phyloP scores from a whole-genome alignment of 2,113 vertebrate species.

The Verasper variegatus region DNA sequence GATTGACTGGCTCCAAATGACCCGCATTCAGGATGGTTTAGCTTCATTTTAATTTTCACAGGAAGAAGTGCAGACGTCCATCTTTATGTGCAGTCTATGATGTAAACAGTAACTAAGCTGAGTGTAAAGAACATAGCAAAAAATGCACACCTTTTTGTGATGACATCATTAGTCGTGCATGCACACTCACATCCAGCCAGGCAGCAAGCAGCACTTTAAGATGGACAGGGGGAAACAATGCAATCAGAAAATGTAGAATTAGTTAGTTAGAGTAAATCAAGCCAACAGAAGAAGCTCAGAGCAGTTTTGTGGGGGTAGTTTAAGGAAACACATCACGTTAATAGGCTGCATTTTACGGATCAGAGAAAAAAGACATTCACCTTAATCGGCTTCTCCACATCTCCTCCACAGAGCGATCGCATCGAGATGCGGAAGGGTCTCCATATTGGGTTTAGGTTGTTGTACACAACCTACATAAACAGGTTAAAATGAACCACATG shows the following conservation, averaged over 20 bases:
- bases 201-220: conserved; percentile 24
- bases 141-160: conserved; percentile 40
- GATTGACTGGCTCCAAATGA: too few species aligned
- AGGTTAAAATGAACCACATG: background rate
- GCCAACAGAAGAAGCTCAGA: background rate
- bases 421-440: conserved; percentile 91
- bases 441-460: conserved; percentile 95
- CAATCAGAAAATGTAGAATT: conserved; percentile 31
- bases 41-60: too few species aligned
- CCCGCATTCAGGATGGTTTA: too few species aligned
- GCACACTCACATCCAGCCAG: conserved; percentile 37
- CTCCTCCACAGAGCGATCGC: conserved; percentile 90
- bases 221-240: conserved; percentile 33
- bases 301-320: background rate
- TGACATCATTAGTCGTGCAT: background rate
- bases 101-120: background rate
- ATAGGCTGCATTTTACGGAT: background rate
- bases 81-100: background rate
- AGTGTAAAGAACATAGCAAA: conserved; percentile 1
- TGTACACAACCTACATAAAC: conserved; percentile 87
- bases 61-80: background rate
- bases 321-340: conserved; percentile 14
- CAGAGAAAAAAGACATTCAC: conserved; percentile 25
- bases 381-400: conserved; percentile 88
- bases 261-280: conserved; percentile 40